These are phyloP conservation scores for Tachina lurida DNA, from an alignment of 2,888 invertebrate species.

Conservation along the genomic window DNA sequence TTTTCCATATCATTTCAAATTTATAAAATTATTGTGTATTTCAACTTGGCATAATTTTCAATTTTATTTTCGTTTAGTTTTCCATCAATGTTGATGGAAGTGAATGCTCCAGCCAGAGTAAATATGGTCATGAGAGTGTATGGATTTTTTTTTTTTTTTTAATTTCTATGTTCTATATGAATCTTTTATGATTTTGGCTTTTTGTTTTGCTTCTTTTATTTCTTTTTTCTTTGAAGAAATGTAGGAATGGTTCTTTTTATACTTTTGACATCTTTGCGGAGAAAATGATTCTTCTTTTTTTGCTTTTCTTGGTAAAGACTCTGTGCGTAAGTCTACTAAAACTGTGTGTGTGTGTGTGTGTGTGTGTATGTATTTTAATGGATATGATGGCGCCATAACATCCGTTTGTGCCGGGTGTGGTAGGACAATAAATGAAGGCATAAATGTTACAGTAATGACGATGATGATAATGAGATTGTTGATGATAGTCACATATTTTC, in stretches of 20 bases:
- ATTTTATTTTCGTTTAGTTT: neutral
- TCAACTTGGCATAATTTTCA: conserved; percentile 53
- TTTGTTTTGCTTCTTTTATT: conserved; percentile 10
- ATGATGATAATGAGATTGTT: conserved; percentile 15
- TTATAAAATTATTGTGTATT: conserved; percentile 15
- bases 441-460: conserved; percentile 43
- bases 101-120: neutral
- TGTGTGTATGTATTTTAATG: conserved; percentile 36
- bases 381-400: conserved; percentile 70
- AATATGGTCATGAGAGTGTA: neutral
- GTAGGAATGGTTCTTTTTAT: conserved; percentile 20
- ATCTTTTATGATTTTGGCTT: conserved; percentile 41
- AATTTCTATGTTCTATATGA: conserved; percentile 30
- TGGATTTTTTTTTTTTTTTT: conserved; percentile 10
- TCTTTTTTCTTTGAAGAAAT: conserved; percentile 38
- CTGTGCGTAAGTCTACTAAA: neutral
- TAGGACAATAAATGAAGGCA: conserved; percentile 50
- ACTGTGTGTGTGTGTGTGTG: neutral
- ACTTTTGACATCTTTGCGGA: conserved; percentile 40
- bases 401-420: conserved; percentile 70
- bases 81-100: conserved; percentile 29
- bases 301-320: conserved; percentile 14
- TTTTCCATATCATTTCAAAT: conserved; percentile 17
- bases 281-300: conserved; percentile 26
- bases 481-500: conserved; percentile 17